These are phyloP conservation scores for Xylota segnis DNA, from an alignment of 2,888 invertebrate genomes.

Conservation along the genomic window DNA sequence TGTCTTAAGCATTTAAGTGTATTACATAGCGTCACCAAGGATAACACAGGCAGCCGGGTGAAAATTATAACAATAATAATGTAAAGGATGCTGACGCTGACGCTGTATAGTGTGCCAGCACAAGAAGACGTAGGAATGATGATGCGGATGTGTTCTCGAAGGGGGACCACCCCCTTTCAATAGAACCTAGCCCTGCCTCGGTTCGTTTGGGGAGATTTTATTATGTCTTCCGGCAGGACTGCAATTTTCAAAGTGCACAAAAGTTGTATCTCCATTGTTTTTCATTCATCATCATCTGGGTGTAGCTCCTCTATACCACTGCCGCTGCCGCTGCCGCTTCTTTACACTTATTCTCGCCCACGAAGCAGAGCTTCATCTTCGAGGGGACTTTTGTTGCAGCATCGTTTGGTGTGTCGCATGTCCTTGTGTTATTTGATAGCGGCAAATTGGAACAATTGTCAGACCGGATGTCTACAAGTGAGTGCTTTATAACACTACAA, in stretches of 20 bases:
- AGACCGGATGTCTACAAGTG: constrained; percentile 80
- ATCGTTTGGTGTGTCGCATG: constrained; percentile 67
- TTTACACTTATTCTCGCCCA: constrained; percentile 58
- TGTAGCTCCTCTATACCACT: constrained; percentile 2
- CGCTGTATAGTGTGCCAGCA: neutral
- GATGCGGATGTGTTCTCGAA: too few species aligned
- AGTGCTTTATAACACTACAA: constrained; percentile 78
- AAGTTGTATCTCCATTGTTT: constrained; percentile 73
- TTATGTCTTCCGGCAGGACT: constrained; percentile 77
- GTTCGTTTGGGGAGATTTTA: constrained; percentile 61
- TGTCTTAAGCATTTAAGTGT: constrained; percentile 76
- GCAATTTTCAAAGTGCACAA: constrained; percentile 77
- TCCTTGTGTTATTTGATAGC: constrained; percentile 79
- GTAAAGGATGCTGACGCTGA: constrained; percentile 47
- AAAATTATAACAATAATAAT: constrained; percentile 70
- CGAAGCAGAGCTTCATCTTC: constrained; percentile 59
- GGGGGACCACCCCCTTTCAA: constrained; percentile 11
- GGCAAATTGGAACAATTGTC: constrained; percentile 80
- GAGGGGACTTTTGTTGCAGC: constrained; percentile 72
- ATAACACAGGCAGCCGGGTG: constrained; percentile 51
- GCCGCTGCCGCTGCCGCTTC: constrained; percentile 2
- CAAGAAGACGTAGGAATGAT: constrained; percentile 23
- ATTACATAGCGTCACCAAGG: constrained; percentile 73
- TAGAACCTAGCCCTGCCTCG: constrained; percentile 37
- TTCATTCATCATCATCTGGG: constrained; percentile 69